Percentiles rank a stretch among this genome's conserved stretches.
Evolutionary conservation across 2,797 vertebrate genomes (phyloP).

Genomic region (Xerus rutilus): DNA sequence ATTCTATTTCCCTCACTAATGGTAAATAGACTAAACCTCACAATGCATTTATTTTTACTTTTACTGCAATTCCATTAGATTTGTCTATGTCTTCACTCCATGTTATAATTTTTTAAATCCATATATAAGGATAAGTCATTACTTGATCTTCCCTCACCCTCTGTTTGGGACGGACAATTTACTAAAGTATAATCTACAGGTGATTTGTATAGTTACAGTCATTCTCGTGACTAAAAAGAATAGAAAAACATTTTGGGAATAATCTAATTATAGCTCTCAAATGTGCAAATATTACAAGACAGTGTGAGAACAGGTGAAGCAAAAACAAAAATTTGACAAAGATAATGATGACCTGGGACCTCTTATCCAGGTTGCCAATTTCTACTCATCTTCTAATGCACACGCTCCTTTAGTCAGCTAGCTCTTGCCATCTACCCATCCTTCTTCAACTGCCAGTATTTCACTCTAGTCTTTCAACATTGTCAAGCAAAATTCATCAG

Average conservation of each 20-base stretch:
- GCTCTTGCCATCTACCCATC: not conserved
- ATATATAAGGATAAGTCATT: conserved; percentile 52
- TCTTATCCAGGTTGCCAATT: not conserved
- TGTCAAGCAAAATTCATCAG: not conserved
- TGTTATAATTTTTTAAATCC: conserved; percentile 25
- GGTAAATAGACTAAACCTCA: not conserved
- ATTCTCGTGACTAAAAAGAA: conserved; percentile 68
- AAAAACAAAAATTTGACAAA: conserved; percentile 43
- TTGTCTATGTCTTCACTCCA: conserved; percentile 44
- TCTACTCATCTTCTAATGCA: not conserved
- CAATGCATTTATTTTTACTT: conserved; percentile 12
- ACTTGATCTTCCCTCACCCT: not conserved
- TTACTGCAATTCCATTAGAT: conserved; percentile 30
- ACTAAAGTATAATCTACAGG: not conserved
- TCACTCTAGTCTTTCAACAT: conserved; percentile 6
- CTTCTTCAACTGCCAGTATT: conserved; percentile 28
- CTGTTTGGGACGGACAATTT: conserved; percentile 15
- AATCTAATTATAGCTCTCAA: not conserved
- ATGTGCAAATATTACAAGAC: not conserved
- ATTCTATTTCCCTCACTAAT: conserved; percentile 13
- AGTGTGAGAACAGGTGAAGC: conserved; percentile 6
- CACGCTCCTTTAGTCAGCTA: not conserved
- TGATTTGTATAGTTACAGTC: conserved; percentile 59
- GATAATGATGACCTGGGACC: not conserved
- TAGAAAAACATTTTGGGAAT: fast-evolving